A percentile compares a stretch with the other conserved stretches of the same genome.
These are phyloP conservation scores for Tetrao urogallus DNA, from an alignment of 2,113 vertebrate genomes.

Conservation along the genomic window DNA sequence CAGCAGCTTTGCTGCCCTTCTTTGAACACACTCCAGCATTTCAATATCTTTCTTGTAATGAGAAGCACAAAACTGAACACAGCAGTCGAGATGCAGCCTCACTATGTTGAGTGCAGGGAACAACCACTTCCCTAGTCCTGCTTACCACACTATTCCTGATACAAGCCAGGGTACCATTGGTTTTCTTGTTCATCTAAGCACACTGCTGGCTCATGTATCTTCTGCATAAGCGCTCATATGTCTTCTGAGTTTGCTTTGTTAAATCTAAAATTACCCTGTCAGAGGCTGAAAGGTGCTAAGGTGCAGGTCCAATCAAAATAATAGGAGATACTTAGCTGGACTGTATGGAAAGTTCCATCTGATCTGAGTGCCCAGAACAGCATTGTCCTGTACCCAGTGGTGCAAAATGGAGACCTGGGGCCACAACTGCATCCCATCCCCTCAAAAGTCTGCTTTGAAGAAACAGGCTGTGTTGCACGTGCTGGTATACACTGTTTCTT, in stretches of 20 bases:
- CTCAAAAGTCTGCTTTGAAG: neutral
- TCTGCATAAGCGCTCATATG: rapidly evolving
- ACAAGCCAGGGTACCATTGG: no score
- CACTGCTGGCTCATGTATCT: no score
- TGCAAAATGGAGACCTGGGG: neutral
- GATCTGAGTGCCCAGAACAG: neutral
- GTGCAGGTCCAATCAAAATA: neutral
- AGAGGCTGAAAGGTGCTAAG: neutral
- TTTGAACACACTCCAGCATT: no score
- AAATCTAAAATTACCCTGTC: neutral
- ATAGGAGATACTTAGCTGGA: neutral
- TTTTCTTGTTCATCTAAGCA: no score
- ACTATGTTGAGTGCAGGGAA: no score
- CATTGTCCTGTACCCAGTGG: neutral
- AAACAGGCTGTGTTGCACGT: no score
- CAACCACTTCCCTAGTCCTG: no score
- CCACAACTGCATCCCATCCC: neutral
- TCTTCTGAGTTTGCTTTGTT: neutral
- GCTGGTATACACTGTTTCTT: neutral
- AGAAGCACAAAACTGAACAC: no score
- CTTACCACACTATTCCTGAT: no score
- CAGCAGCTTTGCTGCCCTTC: no score
- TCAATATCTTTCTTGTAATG: no score
- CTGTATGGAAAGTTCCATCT: neutral
- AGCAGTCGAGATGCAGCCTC: no score